A percentile compares a stretch with the other conserved stretches of the same genome.
Conservation (phyloP, 2,797 vertebrate species). For the Gephyroberyx darwinii region DNA sequence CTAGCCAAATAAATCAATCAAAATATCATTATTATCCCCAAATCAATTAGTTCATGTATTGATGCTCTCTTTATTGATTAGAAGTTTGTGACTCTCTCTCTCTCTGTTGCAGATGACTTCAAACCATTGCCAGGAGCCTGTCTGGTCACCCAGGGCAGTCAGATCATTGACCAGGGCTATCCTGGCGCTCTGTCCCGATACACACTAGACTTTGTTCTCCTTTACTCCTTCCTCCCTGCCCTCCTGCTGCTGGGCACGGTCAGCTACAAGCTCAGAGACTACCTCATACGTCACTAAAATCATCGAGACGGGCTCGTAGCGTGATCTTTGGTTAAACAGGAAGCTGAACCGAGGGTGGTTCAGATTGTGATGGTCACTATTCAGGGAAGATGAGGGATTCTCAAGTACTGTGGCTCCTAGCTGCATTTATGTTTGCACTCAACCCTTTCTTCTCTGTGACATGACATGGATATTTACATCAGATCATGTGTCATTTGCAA, state of each 20-base stretch:
- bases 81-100: background rate
- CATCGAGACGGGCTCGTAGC: background rate
- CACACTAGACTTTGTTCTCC: conserved; percentile 86
- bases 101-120: conserved; percentile 56
- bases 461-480: background rate
- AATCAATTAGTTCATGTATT: no score
- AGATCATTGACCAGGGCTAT: conserved; percentile 84
- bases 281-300: conserved; percentile 79
- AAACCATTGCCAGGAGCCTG: conserved; percentile 70
- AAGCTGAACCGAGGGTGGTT: conserved; percentile 8
- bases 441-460: background rate
- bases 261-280: conserved; percentile 91
- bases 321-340: background rate
- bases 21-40: no score
- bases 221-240: conserved; percentile 91
- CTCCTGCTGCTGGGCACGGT: conserved; percentile 86
- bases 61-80: background rate
- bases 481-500: background rate
- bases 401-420: background rate
- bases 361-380: background rate
- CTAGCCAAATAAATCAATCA: no score
- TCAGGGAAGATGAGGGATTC: background rate
- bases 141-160: conserved; percentile 70
- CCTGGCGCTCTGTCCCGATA: conserved; percentile 86
- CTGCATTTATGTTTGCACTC: conserved; percentile 6